A percentile compares a stretch with the other conserved stretches of the same genome.
phyloP scores from a whole-genome alignment of 1,140 invertebrate genomes.

The Eciton burchellii region DNA sequence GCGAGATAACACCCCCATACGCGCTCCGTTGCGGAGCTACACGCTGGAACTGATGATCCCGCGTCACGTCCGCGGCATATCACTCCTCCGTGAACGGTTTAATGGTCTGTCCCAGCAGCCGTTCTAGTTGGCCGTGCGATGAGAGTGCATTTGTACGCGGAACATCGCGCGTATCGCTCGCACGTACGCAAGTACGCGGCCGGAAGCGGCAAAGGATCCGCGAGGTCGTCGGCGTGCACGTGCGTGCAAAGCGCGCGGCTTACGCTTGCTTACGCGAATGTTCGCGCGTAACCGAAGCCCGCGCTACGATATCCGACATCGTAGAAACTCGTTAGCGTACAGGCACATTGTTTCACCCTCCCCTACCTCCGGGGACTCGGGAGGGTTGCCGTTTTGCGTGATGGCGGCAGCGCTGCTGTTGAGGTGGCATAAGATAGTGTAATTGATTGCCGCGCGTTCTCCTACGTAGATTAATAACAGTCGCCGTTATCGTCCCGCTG shows the following conservation, averaged over 20 bases:
- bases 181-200: slow-evolving; percentile 29
- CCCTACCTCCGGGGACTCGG: slow-evolving; percentile 57
- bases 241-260: slow-evolving; percentile 20
- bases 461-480: slow-evolving; percentile 77
- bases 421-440: slow-evolving; percentile 74
- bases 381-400: slow-evolving; percentile 70
- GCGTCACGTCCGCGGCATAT: slow-evolving; percentile 50
- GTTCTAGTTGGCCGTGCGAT: slow-evolving; percentile 26
- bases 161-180: not conserved
- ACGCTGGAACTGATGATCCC: slow-evolving; percentile 19
- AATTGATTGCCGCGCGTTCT: slow-evolving; percentile 74
- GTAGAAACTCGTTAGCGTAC: slow-evolving; percentile 73
- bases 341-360: slow-evolving; percentile 69
- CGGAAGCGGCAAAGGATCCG: slow-evolving; percentile 7
- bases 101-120: slow-evolving; percentile 66
- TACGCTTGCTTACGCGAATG: not conserved
- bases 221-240: slow-evolving; percentile 13
- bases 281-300: slow-evolving; percentile 31
- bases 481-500: slow-evolving; percentile 73
- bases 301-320: slow-evolving; percentile 51
- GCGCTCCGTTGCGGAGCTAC: not conserved
- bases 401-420: slow-evolving; percentile 41
- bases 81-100: slow-evolving; percentile 60
- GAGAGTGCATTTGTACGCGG: slow-evolving; percentile 25
- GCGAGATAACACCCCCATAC: slow-evolving; percentile 27